Percentiles rank a stretch among this genome's conserved stretches.
Evolutionary conservation across 1,140 invertebrate genomes (phyloP).

Genomic region (Drosophila sechellia): DNA sequence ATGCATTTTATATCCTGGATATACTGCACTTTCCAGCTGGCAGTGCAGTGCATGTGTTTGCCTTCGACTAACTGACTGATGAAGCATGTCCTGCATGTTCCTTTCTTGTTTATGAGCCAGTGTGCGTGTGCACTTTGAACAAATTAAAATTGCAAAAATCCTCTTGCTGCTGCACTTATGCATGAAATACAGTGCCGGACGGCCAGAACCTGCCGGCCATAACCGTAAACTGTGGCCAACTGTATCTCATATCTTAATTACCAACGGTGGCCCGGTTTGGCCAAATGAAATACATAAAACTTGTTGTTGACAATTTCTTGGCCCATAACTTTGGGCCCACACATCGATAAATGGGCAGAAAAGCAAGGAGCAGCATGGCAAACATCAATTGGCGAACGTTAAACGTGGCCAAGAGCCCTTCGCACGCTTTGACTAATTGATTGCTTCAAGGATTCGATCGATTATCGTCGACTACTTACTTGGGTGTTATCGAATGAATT

Average conservation of each 20-base stretch:
- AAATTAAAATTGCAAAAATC: conserved; percentile 80
- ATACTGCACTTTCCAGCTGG: no score
- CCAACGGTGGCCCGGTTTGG: conserved; percentile 18
- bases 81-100: conserved; percentile 57
- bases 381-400: conserved; percentile 55
- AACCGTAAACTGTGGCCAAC: conserved; percentile 53
- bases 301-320: conserved; percentile 50
- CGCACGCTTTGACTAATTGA: conserved; percentile 36
- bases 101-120: conserved; percentile 44
- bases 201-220: conserved; percentile 55
- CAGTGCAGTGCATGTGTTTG: conserved; percentile 20
- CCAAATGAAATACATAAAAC: conserved; percentile 56
- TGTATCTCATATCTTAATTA: conserved; percentile 67
- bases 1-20: no score
- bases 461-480: conserved; percentile 10
- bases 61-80: conserved; percentile 57
- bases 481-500: conserved; percentile 22
- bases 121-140: conserved; percentile 64
- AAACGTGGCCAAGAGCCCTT: conserved; percentile 42
- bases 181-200: conserved; percentile 38
- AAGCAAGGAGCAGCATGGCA: background rate
- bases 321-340: conserved; percentile 35
- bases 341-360: conserved; percentile 37
- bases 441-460: conserved; percentile 18
- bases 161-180: conserved; percentile 70